phyloP scores from a whole-genome alignment of 2,113 vertebrate genomes.

The Xiphias gladius region DNA sequence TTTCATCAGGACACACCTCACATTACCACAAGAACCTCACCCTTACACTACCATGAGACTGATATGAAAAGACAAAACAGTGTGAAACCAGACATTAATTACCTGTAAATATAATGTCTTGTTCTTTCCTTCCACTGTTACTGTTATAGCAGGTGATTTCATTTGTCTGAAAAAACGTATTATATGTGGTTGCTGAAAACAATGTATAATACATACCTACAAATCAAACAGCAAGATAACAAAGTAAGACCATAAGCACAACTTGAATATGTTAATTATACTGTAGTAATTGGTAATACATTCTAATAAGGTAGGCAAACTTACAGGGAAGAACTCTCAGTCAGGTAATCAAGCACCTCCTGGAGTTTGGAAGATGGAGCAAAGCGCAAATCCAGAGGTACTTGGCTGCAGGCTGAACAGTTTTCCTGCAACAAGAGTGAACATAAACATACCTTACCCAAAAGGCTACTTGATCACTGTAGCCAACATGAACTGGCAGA shows the following conservation, averaged over 20 bases:
- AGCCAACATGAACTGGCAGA: not conserved
- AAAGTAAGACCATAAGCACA: not conserved
- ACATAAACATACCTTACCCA: not conserved
- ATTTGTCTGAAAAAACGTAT: conserved; percentile 87
- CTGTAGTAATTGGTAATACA: not conserved
- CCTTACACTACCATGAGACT: not conserved
- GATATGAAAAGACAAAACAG: conserved; percentile 9
- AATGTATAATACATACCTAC: not conserved
- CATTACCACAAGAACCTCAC: not conserved
- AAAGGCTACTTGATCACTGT: not conserved
- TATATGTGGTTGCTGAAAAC: conserved; percentile 3
- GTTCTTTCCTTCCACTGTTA: conserved; percentile 93
- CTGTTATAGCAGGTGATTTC: conserved; percentile 95
- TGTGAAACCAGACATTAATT: conserved; percentile 49
- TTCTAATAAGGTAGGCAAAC: conserved; percentile 63
- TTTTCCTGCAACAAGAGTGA: conserved; percentile 77
- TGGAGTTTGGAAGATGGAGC: conserved; percentile 92
- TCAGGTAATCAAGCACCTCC: conserved; percentile 93
- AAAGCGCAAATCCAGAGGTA: conserved; percentile 92
- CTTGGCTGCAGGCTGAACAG: conserved; percentile 82
- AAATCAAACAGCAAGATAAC: not conserved
- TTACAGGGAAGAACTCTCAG: conserved; percentile 91
- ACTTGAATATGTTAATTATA: not conserved
- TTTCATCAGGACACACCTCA: conserved; percentile 3
- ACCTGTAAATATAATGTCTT: conserved; percentile 98